These are phyloP conservation scores for Drosophila meridiana DNA, from an alignment of 2,888 invertebrate genomes.

Conservation along the genomic window DNA sequence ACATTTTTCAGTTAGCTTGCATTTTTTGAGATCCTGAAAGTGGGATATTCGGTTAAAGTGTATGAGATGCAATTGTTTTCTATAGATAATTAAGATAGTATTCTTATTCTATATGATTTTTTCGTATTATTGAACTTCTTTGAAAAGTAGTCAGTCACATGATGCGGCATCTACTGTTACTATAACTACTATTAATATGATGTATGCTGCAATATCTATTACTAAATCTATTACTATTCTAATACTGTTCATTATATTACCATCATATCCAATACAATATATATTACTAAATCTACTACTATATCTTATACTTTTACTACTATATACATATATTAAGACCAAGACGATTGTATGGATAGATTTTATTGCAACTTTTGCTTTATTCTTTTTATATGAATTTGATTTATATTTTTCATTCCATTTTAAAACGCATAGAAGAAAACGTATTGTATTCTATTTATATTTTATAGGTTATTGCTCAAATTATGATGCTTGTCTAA, in stretches of 20 bases:
- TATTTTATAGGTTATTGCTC: conserved; percentile 15
- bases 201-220: background rate
- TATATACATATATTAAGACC: too few species aligned
- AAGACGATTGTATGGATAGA: background rate
- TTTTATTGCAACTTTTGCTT: background rate
- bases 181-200: background rate
- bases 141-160: background rate
- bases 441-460: background rate
- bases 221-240: background rate
- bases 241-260: too few species aligned
- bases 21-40: background rate
- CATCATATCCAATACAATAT: too few species aligned
- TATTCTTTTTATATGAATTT: background rate
- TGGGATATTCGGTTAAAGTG: background rate
- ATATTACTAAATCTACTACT: background rate
- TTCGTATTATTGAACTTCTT: background rate
- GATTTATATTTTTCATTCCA: background rate
- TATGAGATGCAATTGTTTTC: background rate
- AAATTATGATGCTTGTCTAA: conserved; percentile 47
- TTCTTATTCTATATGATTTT: background rate
- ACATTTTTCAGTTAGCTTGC: background rate
- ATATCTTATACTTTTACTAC: background rate
- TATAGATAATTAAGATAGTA: background rate
- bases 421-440: background rate
- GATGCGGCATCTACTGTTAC: background rate